A percentile compares a stretch with the other conserved stretches of the same genome.
phyloP scores from a whole-genome alignment of 2,888 invertebrate genomes.

The Acanthoscelides obtectus region DNA sequence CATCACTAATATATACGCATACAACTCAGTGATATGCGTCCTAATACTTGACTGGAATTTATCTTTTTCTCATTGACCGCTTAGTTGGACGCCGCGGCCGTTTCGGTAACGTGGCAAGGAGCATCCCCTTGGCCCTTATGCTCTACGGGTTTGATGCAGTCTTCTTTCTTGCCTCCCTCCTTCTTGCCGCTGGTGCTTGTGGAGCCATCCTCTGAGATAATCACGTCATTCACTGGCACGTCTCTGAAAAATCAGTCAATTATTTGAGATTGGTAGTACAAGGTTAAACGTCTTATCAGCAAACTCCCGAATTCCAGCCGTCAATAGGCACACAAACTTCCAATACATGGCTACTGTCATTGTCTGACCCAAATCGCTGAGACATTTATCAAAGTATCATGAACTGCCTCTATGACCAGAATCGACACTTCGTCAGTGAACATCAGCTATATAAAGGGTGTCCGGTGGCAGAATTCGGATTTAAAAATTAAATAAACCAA shows the following conservation, averaged over 20 bases:
- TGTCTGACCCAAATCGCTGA: no score
- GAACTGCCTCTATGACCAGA: no score
- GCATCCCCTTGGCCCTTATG: slow-evolving; percentile 47
- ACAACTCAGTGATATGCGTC: neutral
- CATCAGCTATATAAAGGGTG: no score
- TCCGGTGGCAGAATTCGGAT: no score
- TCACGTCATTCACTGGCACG: slow-evolving; percentile 41
- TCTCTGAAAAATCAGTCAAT: slow-evolving; percentile 38
- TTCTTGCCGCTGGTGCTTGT: slow-evolving; percentile 28
- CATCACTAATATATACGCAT: neutral
- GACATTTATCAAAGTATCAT: no score
- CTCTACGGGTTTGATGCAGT: slow-evolving; percentile 34
- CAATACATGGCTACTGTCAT: no score
- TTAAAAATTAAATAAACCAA: no score
- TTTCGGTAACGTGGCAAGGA: slow-evolving; percentile 22
- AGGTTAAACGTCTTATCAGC: no score
- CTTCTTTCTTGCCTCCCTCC: slow-evolving; percentile 38
- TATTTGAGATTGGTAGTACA: no score
- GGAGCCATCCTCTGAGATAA: slow-evolving; percentile 34
- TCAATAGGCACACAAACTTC: no score
- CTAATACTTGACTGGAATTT: neutral
- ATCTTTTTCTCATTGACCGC: neutral
- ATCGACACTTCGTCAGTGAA: no score
- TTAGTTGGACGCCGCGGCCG: slow-evolving; percentile 9
- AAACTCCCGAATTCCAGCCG: no score